Evolutionary conservation across 2,797 vertebrate genomes (phyloP), one percentile per base, ranked within the genome.

Genomic region (Ficedula albicollis): DNA sequence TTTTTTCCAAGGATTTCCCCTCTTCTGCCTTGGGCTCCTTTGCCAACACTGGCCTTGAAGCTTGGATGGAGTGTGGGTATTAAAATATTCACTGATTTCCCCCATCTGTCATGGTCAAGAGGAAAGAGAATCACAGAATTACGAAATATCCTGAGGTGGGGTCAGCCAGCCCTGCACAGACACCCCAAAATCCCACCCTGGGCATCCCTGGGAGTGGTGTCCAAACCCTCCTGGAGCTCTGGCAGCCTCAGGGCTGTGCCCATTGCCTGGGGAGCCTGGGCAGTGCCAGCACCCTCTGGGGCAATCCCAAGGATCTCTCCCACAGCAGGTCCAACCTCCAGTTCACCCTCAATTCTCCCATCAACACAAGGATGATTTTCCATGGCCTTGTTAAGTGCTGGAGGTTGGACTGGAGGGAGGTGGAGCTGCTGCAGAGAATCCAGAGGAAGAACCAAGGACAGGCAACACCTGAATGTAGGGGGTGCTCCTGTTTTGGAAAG

Each of bases 181-280:
- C 39, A 4, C 34, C 26, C 34, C 77, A 68, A 48, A 67, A 68
- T 34, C 30, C 30, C 68, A 26, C 20, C n/a, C 76, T 39, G 76
- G 2, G 6, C 46, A 9, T 1, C 14, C 46, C 60, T 52, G 60
- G 60, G 3, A 32, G 30, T 0, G 2, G 0, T 48, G 34, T 5
- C 9, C 41, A 6, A 54, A 15, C 0, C 0, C 41, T 41, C 58
- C 58, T 43, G 32, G 39, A 46, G 39, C 72, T 67, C 6, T 49
- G 59, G 30, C 17, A 56, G 68, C 43, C 43, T 43, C 43, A 43
- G 34, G 34, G 8, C 18, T 0, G 6, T 32, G 21, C 21, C 66
- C 67, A 29, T n/a, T 62, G 15, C 64, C 80, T 34, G 66, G 78
- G 13, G 44, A 69, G 64, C 63, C 76, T 29, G 79, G 39, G 34